Percentiles rank a stretch among this genome's conserved stretches.
Conservation (phyloP, 2,113 vertebrate species). For the Donacobius atricapilla region DNA sequence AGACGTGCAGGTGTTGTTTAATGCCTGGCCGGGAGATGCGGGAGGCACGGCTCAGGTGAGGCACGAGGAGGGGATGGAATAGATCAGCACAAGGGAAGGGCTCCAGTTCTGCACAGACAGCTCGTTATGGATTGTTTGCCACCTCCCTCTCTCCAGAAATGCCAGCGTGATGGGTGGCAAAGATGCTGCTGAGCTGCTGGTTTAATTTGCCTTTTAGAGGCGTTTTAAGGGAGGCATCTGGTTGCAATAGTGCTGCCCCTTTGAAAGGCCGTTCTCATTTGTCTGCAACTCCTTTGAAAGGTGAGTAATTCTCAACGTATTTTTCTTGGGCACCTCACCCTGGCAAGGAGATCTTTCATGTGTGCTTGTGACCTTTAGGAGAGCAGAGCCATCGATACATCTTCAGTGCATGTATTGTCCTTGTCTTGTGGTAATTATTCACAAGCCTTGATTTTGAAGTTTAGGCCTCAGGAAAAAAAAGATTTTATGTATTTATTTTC, state of each 20-base stretch:
- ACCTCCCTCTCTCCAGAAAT: background rate
- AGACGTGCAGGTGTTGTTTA: background rate
- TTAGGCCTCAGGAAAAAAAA: background rate
- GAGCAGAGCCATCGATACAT: background rate
- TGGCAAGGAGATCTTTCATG: background rate
- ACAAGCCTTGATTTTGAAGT: background rate
- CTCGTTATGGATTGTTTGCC: background rate
- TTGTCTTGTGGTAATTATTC: background rate
- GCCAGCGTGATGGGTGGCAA: background rate
- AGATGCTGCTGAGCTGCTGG: background rate
- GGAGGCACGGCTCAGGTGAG: background rate
- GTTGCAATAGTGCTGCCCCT: background rate
- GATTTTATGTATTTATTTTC: background rate
- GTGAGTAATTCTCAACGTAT: background rate
- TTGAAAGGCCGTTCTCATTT: slow-evolving; percentile 8
- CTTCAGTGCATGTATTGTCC: background rate
- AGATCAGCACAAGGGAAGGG: background rate
- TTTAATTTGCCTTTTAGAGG: slow-evolving; percentile 12
- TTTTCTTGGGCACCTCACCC: background rate
- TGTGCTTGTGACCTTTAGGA: slow-evolving; percentile 22
- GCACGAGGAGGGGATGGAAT: background rate
- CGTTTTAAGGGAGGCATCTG: background rate
- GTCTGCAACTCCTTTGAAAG: slow-evolving; percentile 13
- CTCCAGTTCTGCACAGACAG: background rate
- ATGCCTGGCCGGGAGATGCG: background rate